phyloP scores from a whole-genome alignment of 2,797 vertebrate genomes.

The Anniella stebbinsi region DNA sequence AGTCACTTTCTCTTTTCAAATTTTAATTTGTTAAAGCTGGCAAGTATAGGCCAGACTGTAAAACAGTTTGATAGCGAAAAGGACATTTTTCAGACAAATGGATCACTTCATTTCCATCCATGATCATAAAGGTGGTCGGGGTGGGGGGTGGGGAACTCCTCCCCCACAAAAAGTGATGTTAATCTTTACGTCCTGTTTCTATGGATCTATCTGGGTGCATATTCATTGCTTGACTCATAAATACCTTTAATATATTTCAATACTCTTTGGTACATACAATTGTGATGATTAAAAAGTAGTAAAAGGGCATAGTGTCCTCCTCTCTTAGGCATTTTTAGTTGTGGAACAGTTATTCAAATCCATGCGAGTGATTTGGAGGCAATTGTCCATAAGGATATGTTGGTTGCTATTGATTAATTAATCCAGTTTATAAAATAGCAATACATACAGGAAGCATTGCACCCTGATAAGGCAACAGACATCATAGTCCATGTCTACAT shows the following conservation, averaged over 20 bases:
- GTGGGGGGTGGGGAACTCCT: neutral
- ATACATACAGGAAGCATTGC: neutral
- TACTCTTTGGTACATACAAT: too few species aligned
- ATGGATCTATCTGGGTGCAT: neutral
- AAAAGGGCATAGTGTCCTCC: neutral
- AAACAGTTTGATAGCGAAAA: neutral
- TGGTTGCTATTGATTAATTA: neutral
- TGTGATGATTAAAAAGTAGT: neutral
- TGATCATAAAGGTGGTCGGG: neutral
- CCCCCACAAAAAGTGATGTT: neutral
- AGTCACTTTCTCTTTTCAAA: neutral
- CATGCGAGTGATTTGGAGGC: neutral
- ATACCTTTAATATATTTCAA: neutral
- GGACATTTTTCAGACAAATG: neutral
- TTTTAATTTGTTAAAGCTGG: conserved; percentile 12
- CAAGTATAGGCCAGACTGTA: conserved; percentile 15
- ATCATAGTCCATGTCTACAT: too few species aligned
- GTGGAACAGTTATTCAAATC: neutral
- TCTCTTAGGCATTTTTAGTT: neutral
- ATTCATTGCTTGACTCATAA: neutral
- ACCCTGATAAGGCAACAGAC: neutral
- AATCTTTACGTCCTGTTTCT: neutral
- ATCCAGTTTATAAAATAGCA: neutral
- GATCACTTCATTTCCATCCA: conserved; percentile 23
- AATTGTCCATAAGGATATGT: neutral